Evolutionary conservation across 2,888 invertebrate species (phyloP), one percentile per base, ranked within the genome.

Genomic region (Entomobrya multifasciata): DNA sequence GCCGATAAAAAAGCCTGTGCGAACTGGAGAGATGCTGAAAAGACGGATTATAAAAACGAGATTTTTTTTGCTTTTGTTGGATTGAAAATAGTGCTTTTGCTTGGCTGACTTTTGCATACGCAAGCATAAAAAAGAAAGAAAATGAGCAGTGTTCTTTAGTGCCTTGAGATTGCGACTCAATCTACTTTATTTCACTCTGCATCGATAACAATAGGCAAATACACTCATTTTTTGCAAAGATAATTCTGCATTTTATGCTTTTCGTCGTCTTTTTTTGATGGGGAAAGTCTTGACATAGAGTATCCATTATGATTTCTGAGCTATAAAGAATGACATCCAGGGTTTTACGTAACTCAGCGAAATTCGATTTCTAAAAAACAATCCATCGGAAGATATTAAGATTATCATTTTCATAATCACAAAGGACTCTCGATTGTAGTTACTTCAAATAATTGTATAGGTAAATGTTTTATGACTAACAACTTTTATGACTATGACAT

Each of bases 1-100:
- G 8, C 36, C 4, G 47, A 62, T 62, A 78, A 62, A 47, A 8
- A 8, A 47, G 62, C 44, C 52, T 62, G 27, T 62, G 17, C 15
- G 78, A 78, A 25, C 52, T n/a, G 74, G 74, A 36, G 1, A 52
- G 30, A 30, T 74, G 74, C 62, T 62, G 62, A 62, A 36, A 62
- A 36, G 62, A 27, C 30, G 72, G 72, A 72, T 72, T 72, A 72
- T 72, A 36, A 27, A 10, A 62, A 36, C 10, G 62, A 5, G 62
- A 11, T 62, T 62, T 62, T 62, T 62, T 62, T 36, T 49, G 3
- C 49, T 49, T 13, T 62, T 10, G 30, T 30, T 62, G 36, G 36
- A 62, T 36, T 62, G 1, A 17, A 62, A 36, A 36, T 36, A 36
- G 8, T 6, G 36, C 5, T 36, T 36, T 36, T 4, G 17, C 62